Base-by-base conservation (phyloP, 2,113 vertebrate species). In the Ceyx margarethae region DNA sequence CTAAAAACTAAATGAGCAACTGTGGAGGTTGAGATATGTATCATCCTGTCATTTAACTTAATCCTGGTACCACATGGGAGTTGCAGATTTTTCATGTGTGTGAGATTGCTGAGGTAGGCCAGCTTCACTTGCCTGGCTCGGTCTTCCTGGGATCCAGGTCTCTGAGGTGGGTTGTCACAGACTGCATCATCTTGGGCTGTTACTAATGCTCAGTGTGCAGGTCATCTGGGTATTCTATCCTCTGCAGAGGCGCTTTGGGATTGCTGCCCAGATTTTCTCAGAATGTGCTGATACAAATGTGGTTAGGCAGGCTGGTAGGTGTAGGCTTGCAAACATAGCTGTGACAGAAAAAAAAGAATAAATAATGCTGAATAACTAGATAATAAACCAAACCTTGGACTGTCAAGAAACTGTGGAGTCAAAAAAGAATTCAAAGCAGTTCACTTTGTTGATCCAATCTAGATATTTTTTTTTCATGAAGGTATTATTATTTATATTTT, bases 271-370 rank as follows among this genome's bases (percentile, higher is more conserved):
- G 94, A 85, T 91, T 93, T 91, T 85, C 84, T 87, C 67, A 85
- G 81, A 95, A 94, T 95, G 89, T 94, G 95, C 96, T 96, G 94
- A 96, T 96, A 92, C 81, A 85, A 94, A 95, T 81, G 89, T 93
- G 74, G 89, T 87, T 91, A 87, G 89, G 92, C 95, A 96, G 93
- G 90, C 79, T 80, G 35, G 91, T 87, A 95, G 91, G 87, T 96
- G 95, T 95, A 81, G 91, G 84, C 95, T 95, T 94, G 92, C 83
- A 87, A 93, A 94, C 92, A 57, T 13, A 64, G 50, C 87, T 89
- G 81, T 87, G 89, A 78, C 0, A 71, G 81, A 91, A 89, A 83
- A 87, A 78, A 86, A 67, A 37, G 20, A 18, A 48, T 48, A 48
- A 48, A 48, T 48, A n/a, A 37, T 51, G 91, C 92, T 94, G 94